These are phyloP conservation scores for Neotoma lepida DNA, from an alignment of 2,113 vertebrate genomes.

Conservation along the genomic window DNA sequence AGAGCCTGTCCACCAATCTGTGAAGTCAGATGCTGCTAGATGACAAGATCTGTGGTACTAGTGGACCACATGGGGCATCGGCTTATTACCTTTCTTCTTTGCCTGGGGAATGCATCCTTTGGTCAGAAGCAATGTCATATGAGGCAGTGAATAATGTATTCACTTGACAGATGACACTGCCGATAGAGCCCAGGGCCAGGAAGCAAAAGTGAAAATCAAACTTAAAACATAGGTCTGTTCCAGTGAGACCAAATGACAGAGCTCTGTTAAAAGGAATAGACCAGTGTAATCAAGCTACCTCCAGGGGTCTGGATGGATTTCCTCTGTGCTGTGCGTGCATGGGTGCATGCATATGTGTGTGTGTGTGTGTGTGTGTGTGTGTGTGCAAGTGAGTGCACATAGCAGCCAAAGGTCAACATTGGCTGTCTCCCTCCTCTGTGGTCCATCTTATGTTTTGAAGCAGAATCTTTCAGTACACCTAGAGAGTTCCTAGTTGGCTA, in stretches of 20 bases:
- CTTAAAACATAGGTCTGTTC: slow-evolving; percentile 18
- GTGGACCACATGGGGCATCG: not conserved
- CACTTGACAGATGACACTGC: slow-evolving; percentile 65
- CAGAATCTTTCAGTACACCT: not conserved
- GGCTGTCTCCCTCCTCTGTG: not conserved
- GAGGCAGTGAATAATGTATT: slow-evolving; percentile 65
- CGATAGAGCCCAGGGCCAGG: slow-evolving; percentile 33
- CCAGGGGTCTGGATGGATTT: not conserved
- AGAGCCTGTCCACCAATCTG: not conserved
- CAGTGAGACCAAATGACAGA: slow-evolving; percentile 4
- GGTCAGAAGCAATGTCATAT: slow-evolving; percentile 63
- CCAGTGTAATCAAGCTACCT: not conserved
- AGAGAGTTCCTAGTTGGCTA: not conserved
- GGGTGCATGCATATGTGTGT: too few species aligned
- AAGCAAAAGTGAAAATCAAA: slow-evolving; percentile 55
- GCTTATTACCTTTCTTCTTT: slow-evolving; percentile 44
- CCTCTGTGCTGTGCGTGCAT: too few species aligned
- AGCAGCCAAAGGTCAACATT: not conserved
- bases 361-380: not conserved
- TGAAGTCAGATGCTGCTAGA: slow-evolving; percentile 23
- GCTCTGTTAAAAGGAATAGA: not conserved
- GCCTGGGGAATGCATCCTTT: slow-evolving; percentile 47
- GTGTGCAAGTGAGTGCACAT: too few species aligned
- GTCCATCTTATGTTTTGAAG: not conserved
- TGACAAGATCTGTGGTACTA: not conserved